Evolutionary conservation across 1,140 invertebrate genomes (phyloP), one percentile per base, ranked within the genome.

Genomic region (Ctenoplectra terminalis): DNA sequence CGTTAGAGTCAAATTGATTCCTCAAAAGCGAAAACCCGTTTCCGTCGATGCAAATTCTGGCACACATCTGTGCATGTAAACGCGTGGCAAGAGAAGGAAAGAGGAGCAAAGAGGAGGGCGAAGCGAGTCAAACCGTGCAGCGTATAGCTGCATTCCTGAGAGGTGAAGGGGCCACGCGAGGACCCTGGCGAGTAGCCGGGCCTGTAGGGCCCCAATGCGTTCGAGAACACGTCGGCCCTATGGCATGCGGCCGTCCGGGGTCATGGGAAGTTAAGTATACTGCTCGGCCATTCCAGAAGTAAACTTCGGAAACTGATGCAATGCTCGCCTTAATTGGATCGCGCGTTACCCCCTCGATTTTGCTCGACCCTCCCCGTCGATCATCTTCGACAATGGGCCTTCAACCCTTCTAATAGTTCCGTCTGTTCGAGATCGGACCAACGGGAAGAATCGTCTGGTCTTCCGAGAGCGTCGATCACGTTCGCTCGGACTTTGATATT

Each of bases 211-310:
- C 77, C 83, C 81, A 66, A 83, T 75, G 79, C 76, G 84, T 75
- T 81, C 83, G 77, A 79, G 88, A 87, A 89, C 88, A 87, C 89
- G 88, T 87, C 70, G 83, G 76, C 63, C 81, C 85, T 87, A 63
- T 75, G 84, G 89, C 82, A 89, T 82, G 82, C 87, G 71, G 50
- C 64, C 79, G 64, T 64, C 26, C 66, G 72, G 85, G 89, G 85
- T 90, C 89, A 89, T 86, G 84, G 83, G 75, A 89, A 90, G 87
- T 89, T 81, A 83, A 88, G 81, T 88, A 81, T 81, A 71, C 76
- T 26, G 31, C 60, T 71, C 50, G 50, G 60, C 46, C 60, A 76
- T 75, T 78, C 75, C 70, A 71, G 81, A 82, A 76, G 78, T 58
- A 37, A 82, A 80, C 46, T 61, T 77, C 56, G n/a, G 69, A 83